Evolutionary conservation across 2,888 invertebrate species (phyloP).

Genomic region (Spisula solida): DNA sequence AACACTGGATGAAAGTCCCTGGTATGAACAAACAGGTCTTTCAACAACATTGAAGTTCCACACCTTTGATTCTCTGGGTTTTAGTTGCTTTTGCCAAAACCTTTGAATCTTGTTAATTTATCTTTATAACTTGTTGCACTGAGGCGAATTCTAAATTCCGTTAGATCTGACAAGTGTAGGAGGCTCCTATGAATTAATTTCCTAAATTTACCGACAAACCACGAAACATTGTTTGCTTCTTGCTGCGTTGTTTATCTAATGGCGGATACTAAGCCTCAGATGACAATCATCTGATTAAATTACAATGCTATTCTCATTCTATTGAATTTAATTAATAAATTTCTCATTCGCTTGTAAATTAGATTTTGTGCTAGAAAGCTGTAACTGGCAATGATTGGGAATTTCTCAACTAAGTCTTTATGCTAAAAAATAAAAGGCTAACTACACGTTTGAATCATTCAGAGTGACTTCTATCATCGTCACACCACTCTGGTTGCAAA

Average conservation of each 20-base stretch:
- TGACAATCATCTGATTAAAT: slow-evolving; percentile 61
- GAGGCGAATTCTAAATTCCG: slow-evolving; percentile 17
- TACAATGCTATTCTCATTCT: slow-evolving; percentile 48
- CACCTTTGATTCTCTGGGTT: neutral
- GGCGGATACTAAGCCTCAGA: neutral
- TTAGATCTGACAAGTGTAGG: slow-evolving; percentile 31
- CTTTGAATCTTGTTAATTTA: slow-evolving; percentile 1
- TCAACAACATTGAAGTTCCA: neutral
- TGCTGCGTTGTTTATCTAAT: slow-evolving; percentile 37
- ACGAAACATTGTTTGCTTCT: slow-evolving; percentile 37
- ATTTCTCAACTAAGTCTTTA: slow-evolving; percentile 31
- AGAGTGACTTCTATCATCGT: slow-evolving; percentile 36
- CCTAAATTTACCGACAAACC: slow-evolving; percentile 40
- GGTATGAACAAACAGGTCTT: neutral
- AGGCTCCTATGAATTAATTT: slow-evolving; percentile 35
- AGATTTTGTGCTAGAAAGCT: slow-evolving; percentile 35
- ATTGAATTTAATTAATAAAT: slow-evolving; percentile 56
- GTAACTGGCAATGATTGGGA: neutral
- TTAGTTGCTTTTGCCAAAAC: neutral
- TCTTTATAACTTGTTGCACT: slow-evolving; percentile 34
- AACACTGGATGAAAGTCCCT: neutral
- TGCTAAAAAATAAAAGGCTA: slow-evolving; percentile 45
- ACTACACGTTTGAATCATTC: slow-evolving; percentile 60
- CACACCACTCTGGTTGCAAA: neutral
- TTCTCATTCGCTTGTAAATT: slow-evolving; percentile 47